A percentile compares a stretch with the other conserved stretches of the same genome.
Evolutionary conservation across 1,140 invertebrate species (phyloP).

Genomic region (Drosophila punjabiensis): DNA sequence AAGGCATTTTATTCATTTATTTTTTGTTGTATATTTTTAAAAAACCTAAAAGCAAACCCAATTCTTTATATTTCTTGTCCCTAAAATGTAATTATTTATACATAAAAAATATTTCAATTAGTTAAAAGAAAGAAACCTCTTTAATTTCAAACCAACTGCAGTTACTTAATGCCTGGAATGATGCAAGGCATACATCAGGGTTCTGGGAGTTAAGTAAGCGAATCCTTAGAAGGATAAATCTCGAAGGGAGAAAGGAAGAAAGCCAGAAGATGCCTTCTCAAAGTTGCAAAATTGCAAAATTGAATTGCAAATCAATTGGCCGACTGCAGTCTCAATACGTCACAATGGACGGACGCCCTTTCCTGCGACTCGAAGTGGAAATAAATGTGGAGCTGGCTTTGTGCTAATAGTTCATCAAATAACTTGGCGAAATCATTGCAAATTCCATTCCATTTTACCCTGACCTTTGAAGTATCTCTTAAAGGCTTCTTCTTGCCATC

Average conservation of each 20-base stretch:
- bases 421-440: slow-evolving; percentile 19
- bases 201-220: background rate
- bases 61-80: background rate
- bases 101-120: too few species aligned
- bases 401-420: slow-evolving; percentile 43
- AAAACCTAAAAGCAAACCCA: background rate
- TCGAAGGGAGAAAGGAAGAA: background rate
- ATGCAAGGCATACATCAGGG: background rate
- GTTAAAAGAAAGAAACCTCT: background rate
- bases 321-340: slow-evolving; percentile 38
- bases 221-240: background rate
- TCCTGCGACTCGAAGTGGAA: slow-evolving; percentile 13
- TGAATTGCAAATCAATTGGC: slow-evolving; percentile 61
- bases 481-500: background rate
- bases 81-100: background rate
- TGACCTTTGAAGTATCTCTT: background rate
- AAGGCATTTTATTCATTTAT: background rate
- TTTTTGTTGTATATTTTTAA: too few species aligned
- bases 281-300: slow-evolving; percentile 47
- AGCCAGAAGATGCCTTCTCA: background rate
- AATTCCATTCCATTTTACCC: slow-evolving; percentile 19
- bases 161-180: slow-evolving; percentile 1
- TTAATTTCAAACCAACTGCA: too few species aligned
- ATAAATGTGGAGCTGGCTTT: slow-evolving; percentile 31
- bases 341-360: slow-evolving; percentile 11